These are phyloP conservation scores for Styela plicata DNA, from an alignment of 23 tunicate species.

Conservation along the genomic window DNA sequence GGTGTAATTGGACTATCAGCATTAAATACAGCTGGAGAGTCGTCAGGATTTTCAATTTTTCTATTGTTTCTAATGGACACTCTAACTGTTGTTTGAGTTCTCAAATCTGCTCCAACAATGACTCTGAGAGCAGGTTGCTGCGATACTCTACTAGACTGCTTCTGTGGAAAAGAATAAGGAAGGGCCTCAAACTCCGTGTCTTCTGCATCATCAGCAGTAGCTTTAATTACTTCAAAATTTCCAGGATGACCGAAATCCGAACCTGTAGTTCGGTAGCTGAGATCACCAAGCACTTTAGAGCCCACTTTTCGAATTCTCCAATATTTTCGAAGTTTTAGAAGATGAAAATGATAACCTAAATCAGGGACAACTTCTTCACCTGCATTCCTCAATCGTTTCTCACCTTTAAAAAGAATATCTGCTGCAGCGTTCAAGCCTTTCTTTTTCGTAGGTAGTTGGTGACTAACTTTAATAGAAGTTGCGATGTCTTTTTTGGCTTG, in stretches of 20 bases:
- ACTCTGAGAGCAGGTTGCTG: constrained; percentile 12
- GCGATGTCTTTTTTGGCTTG: constrained; percentile 41
- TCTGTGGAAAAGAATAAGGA: background rate
- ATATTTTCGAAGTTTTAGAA: constrained; percentile 62
- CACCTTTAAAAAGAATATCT: constrained; percentile 60
- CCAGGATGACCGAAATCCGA: constrained; percentile 72
- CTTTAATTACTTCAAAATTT: constrained; percentile 86
- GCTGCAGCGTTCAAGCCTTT: constrained; percentile 60
- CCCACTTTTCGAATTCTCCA: constrained; percentile 85
- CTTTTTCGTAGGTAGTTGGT: constrained; percentile 75
- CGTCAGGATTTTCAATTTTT: background rate
- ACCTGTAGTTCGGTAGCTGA: constrained; percentile 75
- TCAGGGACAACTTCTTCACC: constrained; percentile 27
- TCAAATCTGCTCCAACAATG: constrained; percentile 18
- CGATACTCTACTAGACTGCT: background rate
- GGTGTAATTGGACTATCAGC: constrained; percentile 8
- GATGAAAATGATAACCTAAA: constrained; percentile 52
- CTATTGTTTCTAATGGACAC: background rate
- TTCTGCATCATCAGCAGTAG: constrained; percentile 48
- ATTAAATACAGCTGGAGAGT: background rate
- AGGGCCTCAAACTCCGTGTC: constrained; percentile 6
- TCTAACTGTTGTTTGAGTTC: background rate
- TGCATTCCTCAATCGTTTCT: constrained; percentile 46
- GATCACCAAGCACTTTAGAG: constrained; percentile 76
- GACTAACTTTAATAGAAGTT: constrained; percentile 28